Base-by-base conservation (phyloP, 2,797 vertebrate species). In the Kryptopterus vitreolus region DNA sequence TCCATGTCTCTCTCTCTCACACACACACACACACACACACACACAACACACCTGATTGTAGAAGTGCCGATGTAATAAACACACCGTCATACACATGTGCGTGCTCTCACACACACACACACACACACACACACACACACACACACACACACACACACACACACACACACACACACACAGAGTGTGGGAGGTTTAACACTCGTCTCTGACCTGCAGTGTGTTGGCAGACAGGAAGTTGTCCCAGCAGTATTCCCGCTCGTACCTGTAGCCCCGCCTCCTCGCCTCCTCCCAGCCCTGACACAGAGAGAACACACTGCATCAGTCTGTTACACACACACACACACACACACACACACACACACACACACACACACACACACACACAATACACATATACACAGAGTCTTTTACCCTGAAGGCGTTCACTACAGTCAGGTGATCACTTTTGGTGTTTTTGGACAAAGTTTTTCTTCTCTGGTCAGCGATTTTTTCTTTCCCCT, bases 401-500 rank as follows among this genome's bases (percentile, higher is more conserved):
- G n/a, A n/a, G n/a, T n/a, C n/a, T n/a, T 65, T 85, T 92, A 99
- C 98, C 94, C 90, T 90, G 87, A 97, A 96, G 43, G 98, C 98
- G 84, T 99, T 96, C 82, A 99, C 94, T 35, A 98, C 93, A 22
- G 97, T 96, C 33, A 99, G 92, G 85, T 99, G 98, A 87, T 99
- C 98, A 20, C 98, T 99, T 88, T 95, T 98, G 0, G 95, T 94
- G 87, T 96, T 95, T 82, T 91, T 95, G 6, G 98, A 97, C 80
- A 99, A 87, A 46, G 89, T 89, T 83, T 92, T 98, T 82, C 96
- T 96, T 89, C 94, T 96, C 83, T 93, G 94, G 92, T 99, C 98
- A 31, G 97, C 97, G 0, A 98, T 87, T 88, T 98, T 97, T 89
- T 99, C 98, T 90, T 99, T 99, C 53, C 98, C 97, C 98, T 99